phyloP scores from a whole-genome alignment of 2,797 vertebrate species.

The Muscicapa striata region DNA sequence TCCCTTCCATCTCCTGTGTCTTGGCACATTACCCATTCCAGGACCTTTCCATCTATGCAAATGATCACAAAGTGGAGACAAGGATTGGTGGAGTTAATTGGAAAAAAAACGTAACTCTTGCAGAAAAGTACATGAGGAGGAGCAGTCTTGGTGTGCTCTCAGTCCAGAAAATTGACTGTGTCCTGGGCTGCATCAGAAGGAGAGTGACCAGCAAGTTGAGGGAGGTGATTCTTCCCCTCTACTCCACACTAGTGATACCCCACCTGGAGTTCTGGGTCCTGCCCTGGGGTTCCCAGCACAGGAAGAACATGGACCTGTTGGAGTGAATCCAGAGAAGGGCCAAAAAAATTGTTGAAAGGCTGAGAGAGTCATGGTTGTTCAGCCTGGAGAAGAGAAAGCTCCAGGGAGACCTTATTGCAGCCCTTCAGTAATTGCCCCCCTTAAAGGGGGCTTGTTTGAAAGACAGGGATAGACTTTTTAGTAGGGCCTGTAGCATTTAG shows the following conservation, averaged over 20 bases:
- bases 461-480: not conserved
- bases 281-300: not conserved
- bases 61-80: not conserved
- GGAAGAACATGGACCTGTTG: not conserved
- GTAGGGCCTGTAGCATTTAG: rapidly evolving
- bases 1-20: not conserved
- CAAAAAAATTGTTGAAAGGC: not conserved
- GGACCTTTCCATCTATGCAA: not conserved
- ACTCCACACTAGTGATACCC: not conserved
- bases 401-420: not conserved
- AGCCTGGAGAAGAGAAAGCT: not conserved
- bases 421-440: too few species aligned
- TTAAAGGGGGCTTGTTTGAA: not conserved
- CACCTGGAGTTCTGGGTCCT: not conserved
- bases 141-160: not conserved
- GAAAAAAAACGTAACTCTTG: not conserved
- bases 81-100: not conserved
- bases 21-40: not conserved
- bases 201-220: not conserved
- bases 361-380: not conserved
- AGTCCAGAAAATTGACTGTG: not conserved
- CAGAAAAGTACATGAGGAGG: not conserved
- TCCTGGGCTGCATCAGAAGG: not conserved
- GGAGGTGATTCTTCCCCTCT: not conserved
- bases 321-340: not conserved